Evolutionary conservation across 1,140 invertebrate genomes (phyloP), one percentile per base, ranked within the genome.

Genomic region (Chymomyza costata): DNA sequence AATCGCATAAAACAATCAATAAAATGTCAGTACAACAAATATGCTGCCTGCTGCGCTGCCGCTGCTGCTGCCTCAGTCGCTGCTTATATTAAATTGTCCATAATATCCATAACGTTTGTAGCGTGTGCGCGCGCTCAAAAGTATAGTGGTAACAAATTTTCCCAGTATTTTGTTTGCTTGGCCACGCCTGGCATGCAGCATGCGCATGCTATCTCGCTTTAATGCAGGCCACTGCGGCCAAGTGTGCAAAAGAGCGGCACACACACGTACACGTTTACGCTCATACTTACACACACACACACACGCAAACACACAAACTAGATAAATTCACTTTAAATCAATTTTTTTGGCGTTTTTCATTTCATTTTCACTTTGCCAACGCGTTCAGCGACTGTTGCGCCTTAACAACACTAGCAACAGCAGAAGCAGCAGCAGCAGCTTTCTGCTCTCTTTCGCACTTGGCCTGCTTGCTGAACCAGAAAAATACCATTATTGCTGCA

Each of bases 1-100:
- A 73, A 82, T 78, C 80, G 68, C 78, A 82, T 82, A 82, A 82
- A 82, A 83, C 80, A 82, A 82, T 82, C 80, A 82, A 83, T 82
- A 80, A 80, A 80, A 80, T 73, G 67, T 80, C 73, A 62, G 64
- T 61, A 40, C n/a, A n/a, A n/a, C n/a, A n/a, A n/a, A n/a, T n/a
- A 28, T 5, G 25, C 25, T 5, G 25, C 5, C 71, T 45, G 63
- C 38, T 40, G 58, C 40, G 61, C 50, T 32, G 57, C 15, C 38
- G 21, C 10, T 28, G 44, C 10, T 18, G 43, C 34, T 52, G 55
- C 35, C 16, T 37, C 6, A 5, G 35, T 49, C 35, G 3, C 2
- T 17, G 11, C 14, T n/a, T 10, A 38, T 13, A 34, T 3, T 17
- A 65, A 69, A 69, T 70, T 66, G 71, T 46, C 58, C 66, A 71